Percentiles rank a stretch among this genome's conserved stretches.
These are phyloP conservation scores for Clunio marinus DNA, from an alignment of 2,888 invertebrate species.

Conservation along the genomic window DNA sequence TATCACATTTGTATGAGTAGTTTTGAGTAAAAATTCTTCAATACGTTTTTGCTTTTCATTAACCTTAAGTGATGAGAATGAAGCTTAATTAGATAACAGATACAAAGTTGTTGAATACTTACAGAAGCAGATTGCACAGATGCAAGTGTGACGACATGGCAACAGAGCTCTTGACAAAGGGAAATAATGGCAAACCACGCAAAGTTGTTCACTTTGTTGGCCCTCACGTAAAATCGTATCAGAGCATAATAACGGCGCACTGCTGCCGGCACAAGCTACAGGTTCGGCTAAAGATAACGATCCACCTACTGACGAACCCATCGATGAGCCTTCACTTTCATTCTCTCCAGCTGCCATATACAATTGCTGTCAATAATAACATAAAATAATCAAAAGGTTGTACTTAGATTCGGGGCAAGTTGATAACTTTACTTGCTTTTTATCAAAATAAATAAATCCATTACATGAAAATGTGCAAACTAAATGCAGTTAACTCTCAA, in stretches of 20 bases:
- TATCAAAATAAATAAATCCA: no score
- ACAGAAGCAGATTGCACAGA: constrained; percentile 75
- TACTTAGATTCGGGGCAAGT: no score
- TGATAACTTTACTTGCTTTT: no score
- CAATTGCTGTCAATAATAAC: constrained; percentile 60
- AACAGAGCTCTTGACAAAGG: constrained; percentile 73
- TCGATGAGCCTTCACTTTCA: constrained; percentile 41
- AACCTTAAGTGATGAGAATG: no score
- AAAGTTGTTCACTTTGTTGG: constrained; percentile 59
- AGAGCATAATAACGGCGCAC: constrained; percentile 43
- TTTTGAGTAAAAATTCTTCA: no score
- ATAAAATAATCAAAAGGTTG: not conserved
- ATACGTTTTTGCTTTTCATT: no score
- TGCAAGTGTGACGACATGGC: constrained; percentile 82
- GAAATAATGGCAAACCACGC: constrained; percentile 78
- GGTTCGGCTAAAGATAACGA: constrained; percentile 56
- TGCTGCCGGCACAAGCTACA: constrained; percentile 49
- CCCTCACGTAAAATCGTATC: constrained; percentile 50
- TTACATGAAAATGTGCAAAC: no score
- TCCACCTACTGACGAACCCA: constrained; percentile 52
- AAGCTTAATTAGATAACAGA: no score
- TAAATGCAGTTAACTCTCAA: no score
- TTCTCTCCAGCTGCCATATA: constrained; percentile 67
- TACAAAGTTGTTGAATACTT: no score
- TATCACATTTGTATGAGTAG: no score